Evolutionary conservation across 1,140 invertebrate genomes (phyloP).

Genomic region (Spodoptera frugiperda): DNA sequence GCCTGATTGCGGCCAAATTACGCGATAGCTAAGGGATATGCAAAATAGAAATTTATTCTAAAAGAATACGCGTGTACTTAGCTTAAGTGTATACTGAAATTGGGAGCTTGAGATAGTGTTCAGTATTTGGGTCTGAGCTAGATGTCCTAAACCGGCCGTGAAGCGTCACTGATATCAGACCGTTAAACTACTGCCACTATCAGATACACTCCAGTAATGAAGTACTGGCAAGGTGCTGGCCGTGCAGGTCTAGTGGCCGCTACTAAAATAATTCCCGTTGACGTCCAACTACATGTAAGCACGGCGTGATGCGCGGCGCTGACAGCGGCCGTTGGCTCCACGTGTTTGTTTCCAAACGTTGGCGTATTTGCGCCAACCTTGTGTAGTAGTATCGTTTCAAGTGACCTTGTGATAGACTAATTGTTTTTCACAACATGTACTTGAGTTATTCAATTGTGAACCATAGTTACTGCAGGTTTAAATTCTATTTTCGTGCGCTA

Average conservation of each 20-base stretch:
- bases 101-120: neutral
- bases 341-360: slow-evolving; percentile 36
- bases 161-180: slow-evolving; percentile 4
- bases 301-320: neutral
- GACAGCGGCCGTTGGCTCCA: slow-evolving; percentile 22
- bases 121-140: neutral
- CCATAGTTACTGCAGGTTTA: slow-evolving; percentile 1
- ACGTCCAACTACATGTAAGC: neutral
- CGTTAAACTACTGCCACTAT: no score
- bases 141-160: neutral
- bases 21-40: no score
- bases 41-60: no score
- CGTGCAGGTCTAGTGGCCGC: slow-evolving; percentile 10
- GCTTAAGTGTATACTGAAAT: no score
- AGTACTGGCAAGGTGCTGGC: no score
- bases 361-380: slow-evolving; percentile 1
- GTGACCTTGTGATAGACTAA: slow-evolving; percentile 58
- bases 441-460: slow-evolving; percentile 15
- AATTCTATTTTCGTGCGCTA: slow-evolving; percentile 7
- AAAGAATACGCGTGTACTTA: no score
- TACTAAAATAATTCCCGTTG: slow-evolving; percentile 12
- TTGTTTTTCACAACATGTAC: slow-evolving; percentile 43
- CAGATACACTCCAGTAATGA: no score
- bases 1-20: neutral
- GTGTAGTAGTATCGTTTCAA: slow-evolving; percentile 35